Evolutionary conservation across 2,888 invertebrate species (phyloP), one percentile per base, ranked within the genome.

Genomic region (Chorisops tibialis): DNA sequence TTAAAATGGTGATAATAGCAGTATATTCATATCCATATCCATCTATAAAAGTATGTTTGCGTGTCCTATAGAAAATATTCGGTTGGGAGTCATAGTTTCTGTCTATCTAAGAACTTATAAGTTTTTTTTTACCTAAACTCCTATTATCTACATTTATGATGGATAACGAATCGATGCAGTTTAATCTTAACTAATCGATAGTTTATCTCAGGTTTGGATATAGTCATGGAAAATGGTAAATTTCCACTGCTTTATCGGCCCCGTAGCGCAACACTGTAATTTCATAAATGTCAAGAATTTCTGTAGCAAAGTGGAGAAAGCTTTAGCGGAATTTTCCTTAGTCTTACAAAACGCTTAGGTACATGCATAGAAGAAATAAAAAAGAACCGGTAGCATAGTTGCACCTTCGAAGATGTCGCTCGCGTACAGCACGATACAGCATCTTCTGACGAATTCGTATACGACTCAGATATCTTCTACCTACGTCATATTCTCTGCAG

Each of bases 201-300:
- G 43, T 56, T 43, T 45, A 56, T n/a, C n/a, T n/a, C n/a, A n/a
- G n/a, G n/a, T n/a, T n/a, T n/a, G n/a, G 30, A 16, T 11, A 30
- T 30, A 56, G 43, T 35, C 5, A 35, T 43, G 56, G 45, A 56
- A 56, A 56, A 56, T 56, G 43, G 56, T 45, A 56, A 45, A 43
- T 56, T 56, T 56, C 56, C 56, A 56, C 56, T 43, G 30, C 43
- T 43, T 30, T 43, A 30, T 56, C 45, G 7, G 30, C n/a, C 21
- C n/a, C 7, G 22, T n/a, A 54, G n/a, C 39, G 12, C 22, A 21
- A 41, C 54, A 54, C 56, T 43, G 45, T 7, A 9, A 2, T n/a
- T 30, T 43, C 56, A 56, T 56, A 56, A 43, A 56, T 30, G 56
- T 56, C 56, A 30, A 16, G 56, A 56, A 56, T 56, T 56, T 56